phyloP scores from a whole-genome alignment of 2,113 vertebrate species.

The Chaetops frenatus region DNA sequence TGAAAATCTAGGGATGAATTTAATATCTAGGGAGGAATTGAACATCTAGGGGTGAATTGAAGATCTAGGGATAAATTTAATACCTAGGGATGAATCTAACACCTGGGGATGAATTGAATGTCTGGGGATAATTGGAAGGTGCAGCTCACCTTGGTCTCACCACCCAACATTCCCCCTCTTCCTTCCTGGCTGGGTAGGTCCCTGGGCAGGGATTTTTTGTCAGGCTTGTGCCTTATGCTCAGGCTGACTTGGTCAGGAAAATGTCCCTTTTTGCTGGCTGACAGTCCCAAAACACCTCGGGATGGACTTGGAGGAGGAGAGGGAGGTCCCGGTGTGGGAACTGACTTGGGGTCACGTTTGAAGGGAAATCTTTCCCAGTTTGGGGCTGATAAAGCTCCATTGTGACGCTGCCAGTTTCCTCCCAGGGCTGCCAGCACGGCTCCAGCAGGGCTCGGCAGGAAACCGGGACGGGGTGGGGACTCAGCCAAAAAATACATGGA shows the following conservation, averaged over 20 bases:
- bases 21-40: background rate
- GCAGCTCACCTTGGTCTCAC: background rate
- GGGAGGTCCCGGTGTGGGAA: background rate
- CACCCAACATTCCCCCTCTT: background rate
- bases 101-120: no score
- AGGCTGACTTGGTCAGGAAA: background rate
- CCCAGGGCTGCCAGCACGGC: background rate
- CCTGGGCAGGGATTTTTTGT: background rate
- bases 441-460: background rate
- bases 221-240: background rate
- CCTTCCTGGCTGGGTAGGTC: background rate
- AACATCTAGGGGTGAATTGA: background rate
- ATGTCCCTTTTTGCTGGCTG: background rate
- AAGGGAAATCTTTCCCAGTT: background rate
- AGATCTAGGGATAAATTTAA: accelerated
- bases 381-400: background rate
- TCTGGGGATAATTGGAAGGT: background rate
- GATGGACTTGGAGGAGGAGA: background rate
- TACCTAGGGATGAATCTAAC: accelerated
- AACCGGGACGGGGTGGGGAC: background rate
- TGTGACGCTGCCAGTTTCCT: conserved; percentile 7
- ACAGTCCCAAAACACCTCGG: accelerated
- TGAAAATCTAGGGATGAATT: no score
- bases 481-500: accelerated
- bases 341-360: background rate